A percentile compares a stretch with the other conserved stretches of the same genome.
Conservation (phyloP, 2,113 vertebrate species). For the Rynchops niger region DNA sequence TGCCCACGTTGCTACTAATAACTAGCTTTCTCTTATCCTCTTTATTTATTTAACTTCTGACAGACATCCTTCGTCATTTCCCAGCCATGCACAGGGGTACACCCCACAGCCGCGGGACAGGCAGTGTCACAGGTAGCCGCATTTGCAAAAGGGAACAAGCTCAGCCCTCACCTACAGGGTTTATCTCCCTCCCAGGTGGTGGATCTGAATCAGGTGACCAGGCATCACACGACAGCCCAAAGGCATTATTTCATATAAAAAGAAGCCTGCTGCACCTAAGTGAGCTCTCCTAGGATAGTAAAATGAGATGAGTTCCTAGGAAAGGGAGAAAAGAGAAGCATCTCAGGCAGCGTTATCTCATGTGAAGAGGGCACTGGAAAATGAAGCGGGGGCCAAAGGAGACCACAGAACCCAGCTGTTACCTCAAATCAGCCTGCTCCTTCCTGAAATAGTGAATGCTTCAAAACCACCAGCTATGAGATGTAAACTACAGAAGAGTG, state of each 20-base stretch:
- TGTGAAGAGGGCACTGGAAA: not conserved
- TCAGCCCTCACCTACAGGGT: not conserved
- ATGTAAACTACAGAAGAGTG: rapidly evolving
- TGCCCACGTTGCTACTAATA: rapidly evolving
- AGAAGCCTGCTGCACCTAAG: not conserved
- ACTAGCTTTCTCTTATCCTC: not conserved
- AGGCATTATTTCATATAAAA: not conserved
- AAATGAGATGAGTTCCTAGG: not conserved
- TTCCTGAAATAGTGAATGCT: not conserved
- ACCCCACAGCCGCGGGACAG: not conserved
- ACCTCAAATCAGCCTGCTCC: not conserved
- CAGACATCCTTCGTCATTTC: rapidly evolving
- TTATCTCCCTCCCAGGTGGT: not conserved
- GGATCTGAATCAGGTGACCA: not conserved
- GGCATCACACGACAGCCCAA: not conserved
- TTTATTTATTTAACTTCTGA: not conserved
- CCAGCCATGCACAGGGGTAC: not conserved
- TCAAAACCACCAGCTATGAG: not conserved
- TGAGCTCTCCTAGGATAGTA: not conserved
- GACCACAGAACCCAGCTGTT: not conserved
- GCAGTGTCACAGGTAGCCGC: not conserved
- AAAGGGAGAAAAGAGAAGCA: not conserved
- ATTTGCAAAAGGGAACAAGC: too few species aligned
- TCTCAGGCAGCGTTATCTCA: rapidly evolving
- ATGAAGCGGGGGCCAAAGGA: not conserved